A percentile compares a stretch with the other conserved stretches of the same genome.
phyloP scores from a whole-genome alignment of 53 echinoderm and acorn worm genomes.

The Holothuria leucospilota region DNA sequence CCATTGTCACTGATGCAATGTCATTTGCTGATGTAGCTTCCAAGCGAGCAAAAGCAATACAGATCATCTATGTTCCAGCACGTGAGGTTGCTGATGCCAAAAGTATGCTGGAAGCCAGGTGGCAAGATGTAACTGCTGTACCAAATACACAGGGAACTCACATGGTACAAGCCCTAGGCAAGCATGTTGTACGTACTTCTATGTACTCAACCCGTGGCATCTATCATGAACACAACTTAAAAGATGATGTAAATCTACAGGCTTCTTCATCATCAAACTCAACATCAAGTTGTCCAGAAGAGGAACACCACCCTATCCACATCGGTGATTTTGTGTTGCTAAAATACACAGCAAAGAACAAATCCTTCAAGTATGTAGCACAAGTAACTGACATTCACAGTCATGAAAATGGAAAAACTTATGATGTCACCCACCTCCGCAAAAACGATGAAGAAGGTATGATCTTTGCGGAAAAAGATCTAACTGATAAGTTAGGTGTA shows the following conservation, averaged over 20 bases:
- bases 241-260: background rate
- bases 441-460: background rate
- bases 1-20: conserved; percentile 42
- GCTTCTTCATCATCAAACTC: background rate
- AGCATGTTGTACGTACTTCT: conserved; percentile 18
- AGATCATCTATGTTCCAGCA: conserved; percentile 22
- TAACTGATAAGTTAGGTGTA: conserved; percentile 5
- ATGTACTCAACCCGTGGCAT: conserved; percentile 10
- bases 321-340: conserved; percentile 23
- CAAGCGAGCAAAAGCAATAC: conserved; percentile 1
- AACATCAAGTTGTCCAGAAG: background rate
- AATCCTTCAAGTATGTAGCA: conserved; percentile 21
- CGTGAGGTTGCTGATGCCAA: conserved; percentile 13
- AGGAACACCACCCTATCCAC: background rate
- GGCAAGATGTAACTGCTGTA: background rate
- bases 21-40: conserved; percentile 31
- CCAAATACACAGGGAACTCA: conserved; percentile 41
- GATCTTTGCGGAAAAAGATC: conserved; percentile 14
- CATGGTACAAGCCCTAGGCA: conserved; percentile 14
- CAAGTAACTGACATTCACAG: conserved; percentile 19
- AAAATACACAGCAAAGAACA: background rate
- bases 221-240: background rate
- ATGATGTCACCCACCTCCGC: conserved; percentile 29
- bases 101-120: conserved; percentile 1
- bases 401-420: background rate